Evolutionary conservation across 2,797 vertebrate species (phyloP), one percentile per base, ranked within the genome.

Genomic region (Prunella strophiata): DNA sequence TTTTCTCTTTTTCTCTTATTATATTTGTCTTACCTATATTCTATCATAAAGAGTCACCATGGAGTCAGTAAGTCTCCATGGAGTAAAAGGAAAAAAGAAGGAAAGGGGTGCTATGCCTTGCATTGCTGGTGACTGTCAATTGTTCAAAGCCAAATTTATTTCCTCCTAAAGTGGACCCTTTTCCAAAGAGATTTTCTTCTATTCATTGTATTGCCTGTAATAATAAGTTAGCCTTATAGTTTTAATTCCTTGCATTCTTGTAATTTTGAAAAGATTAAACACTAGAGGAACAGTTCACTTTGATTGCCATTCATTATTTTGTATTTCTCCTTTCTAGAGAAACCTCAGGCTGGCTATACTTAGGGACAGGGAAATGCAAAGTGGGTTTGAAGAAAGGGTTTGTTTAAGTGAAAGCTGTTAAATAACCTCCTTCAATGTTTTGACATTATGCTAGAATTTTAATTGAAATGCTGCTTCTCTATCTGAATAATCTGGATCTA

Each of bases 231-330:
- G 48, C 22, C 16, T 67, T 87, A 45, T 2, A 50, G 15, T 71
- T 83, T 80, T 47, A 11, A 17, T 42, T 87, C 86, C 38, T 85
- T 68, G 54, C 50, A 13, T 87, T 92, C 34, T 76, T 79, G 23
- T 84, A 25, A 73, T 89, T 91, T 94, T 67, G 8, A 38, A 70
- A 90, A 91, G 13, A 92, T 77, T 89, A 92, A 96, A 85, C 54
- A 65, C 29, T 51, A 67, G 15, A 77, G 23, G 27, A 91, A 76
- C 0, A 2, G 63, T 76, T 43, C 20, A 22, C 30, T 91, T 85
- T 50, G 47, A 79, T 26, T 77, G 61, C 16, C 40, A 50, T 73
- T 93, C 59, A 82, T 84, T 95, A 89, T 75, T 91, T 85, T 52
- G 30, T 43, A 70, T 26, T 63, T 65, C 63, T 67, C 17, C 65